Conservation (phyloP, 2,797 vertebrate species). For the Anolis apletophallus region DNA sequence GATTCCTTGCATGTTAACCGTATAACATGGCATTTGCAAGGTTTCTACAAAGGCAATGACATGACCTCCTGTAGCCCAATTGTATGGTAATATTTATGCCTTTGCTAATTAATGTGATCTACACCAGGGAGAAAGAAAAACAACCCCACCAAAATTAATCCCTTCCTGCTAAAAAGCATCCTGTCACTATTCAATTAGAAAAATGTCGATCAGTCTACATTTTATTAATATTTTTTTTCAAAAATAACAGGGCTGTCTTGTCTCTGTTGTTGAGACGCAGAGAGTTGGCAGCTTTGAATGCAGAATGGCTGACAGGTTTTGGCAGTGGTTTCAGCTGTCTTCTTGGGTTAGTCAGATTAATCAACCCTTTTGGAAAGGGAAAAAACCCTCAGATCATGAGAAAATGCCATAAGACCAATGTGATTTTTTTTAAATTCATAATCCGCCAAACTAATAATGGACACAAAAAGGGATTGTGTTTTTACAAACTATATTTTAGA, state of each 20-base stretch:
- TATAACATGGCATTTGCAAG: background rate
- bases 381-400: constrained; percentile 63
- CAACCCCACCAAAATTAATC: constrained; percentile 11
- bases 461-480: too few relatives aligned
- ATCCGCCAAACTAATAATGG: background rate
- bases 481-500: background rate
- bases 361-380: constrained; percentile 70
- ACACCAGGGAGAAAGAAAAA: background rate
- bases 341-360: constrained; percentile 76
- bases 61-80: constrained; percentile 13
- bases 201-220: constrained; percentile 58
- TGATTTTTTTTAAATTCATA: constrained; percentile 11
- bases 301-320: constrained; percentile 70
- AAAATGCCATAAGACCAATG: constrained; percentile 66
- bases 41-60: constrained; percentile 5
- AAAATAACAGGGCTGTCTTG: constrained; percentile 37
- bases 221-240: constrained; percentile 37
- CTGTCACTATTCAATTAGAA: constrained; percentile 55
- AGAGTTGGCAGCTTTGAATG: constrained; percentile 71
- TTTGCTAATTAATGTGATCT: background rate
- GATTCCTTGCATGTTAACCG: background rate
- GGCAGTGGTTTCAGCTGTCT: constrained; percentile 75
- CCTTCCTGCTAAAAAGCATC: constrained; percentile 21
- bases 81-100: background rate
- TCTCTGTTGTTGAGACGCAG: constrained; percentile 51